Evolutionary conservation across 2,888 invertebrate species (phyloP), one percentile per base, ranked within the genome.

Genomic region (Aphodius sticticus): DNA sequence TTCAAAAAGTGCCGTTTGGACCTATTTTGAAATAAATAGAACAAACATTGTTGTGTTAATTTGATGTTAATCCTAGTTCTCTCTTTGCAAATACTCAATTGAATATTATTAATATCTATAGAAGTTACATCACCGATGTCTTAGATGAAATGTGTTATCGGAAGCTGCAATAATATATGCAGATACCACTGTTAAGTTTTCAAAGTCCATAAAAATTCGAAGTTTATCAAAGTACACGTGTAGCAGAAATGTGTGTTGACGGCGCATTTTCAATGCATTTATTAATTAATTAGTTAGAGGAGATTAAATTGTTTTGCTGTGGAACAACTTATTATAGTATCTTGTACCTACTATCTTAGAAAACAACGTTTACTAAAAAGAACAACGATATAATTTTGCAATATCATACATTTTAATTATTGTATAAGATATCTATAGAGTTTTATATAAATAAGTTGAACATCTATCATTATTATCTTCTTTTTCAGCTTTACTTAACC

Each of bases 401-500:
- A 26, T 26, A 26, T 3, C 3, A 26, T 26, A 26, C 1, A 26
- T 26, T 26, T 26, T 3, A 26, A 26, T 26, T 26, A 26, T 26
- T 26, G 26, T 26, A 26, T 26, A 26, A 26, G 26, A 26, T 26
- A 26, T 26, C 26, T 26, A 26, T 26, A 26, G 26, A 26, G 3
- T 26, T 26, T 26, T 26, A 26, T 26, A 26, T 26, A 26, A 2
- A 26, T 2, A 26, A 26, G 26, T 26, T 26, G n/a, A n/a, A n/a
- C n/a, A n/a, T n/a, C n/a, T n/a, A n/a, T n/a, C n/a, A 26, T 26
- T 26, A 26, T 26, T 26, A 1, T 26, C 26, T 26, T 26, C 26
- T 26, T 26, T 84, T 84, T 70, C 82, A 85, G 85, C 84, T 70
- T 78, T 85, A 80, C 80, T 84, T 69, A 84, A 84, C 76, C 82